Conservation (phyloP, 2,113 vertebrate genomes). For the Plestiodon gilberti region DNA sequence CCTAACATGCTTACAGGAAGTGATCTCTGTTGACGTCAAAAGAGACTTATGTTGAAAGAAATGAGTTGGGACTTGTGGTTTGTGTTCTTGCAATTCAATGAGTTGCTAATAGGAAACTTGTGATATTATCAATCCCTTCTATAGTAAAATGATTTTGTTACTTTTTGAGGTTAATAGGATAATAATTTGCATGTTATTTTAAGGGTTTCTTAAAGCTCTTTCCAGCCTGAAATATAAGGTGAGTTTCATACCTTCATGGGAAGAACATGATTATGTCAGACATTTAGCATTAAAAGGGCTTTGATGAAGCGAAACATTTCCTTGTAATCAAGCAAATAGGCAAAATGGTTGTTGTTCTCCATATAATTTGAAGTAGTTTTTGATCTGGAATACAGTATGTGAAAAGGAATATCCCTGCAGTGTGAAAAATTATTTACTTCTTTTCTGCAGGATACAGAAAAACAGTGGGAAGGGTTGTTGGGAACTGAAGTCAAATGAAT, state of each 20-base stretch:
- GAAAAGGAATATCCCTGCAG: slow-evolving; percentile 55
- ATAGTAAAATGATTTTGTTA: slow-evolving; percentile 26
- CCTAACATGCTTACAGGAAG: neutral
- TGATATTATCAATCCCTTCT: slow-evolving; percentile 8
- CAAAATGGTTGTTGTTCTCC: slow-evolving; percentile 67
- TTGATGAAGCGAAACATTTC: slow-evolving; percentile 54
- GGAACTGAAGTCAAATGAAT: slow-evolving; percentile 44
- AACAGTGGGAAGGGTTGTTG: slow-evolving; percentile 45
- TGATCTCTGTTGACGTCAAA: neutral
- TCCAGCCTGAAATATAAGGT: slow-evolving; percentile 37
- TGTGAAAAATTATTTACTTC: slow-evolving; percentile 56
- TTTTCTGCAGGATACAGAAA: slow-evolving; percentile 31
- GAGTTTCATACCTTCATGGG: slow-evolving; percentile 25
- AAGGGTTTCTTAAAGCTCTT: slow-evolving; percentile 32
- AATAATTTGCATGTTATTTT: slow-evolving; percentile 45
- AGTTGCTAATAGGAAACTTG: slow-evolving; percentile 14
- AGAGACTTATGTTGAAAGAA: neutral
- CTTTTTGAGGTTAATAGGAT: slow-evolving; percentile 45
- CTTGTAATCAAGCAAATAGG: slow-evolving; percentile 60
- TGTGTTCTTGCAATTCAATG: neutral
- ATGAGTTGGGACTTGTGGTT: neutral
- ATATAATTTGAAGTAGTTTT: slow-evolving; percentile 54
- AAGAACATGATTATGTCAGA: slow-evolving; percentile 44
- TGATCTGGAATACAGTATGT: slow-evolving; percentile 31
- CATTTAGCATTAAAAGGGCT: slow-evolving; percentile 47